Base-by-base conservation (phyloP, 2,888 invertebrate species). In the Pyrocoelia pectoralis region DNA sequence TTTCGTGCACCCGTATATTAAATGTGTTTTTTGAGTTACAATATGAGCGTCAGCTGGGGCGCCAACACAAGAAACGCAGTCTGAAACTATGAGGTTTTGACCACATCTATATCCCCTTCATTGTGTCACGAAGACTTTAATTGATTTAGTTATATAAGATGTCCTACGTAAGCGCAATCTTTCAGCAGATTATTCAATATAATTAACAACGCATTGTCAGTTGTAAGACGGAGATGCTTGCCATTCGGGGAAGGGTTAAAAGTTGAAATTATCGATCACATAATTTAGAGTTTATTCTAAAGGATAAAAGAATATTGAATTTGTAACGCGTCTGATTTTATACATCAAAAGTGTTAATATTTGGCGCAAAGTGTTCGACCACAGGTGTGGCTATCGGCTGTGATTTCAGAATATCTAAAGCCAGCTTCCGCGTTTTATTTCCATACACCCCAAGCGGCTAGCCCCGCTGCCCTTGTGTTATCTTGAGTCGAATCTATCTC, bases 361-460 rank as follows among this genome's bases (percentile, higher is more conserved):
- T 77, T 77, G 73, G 73, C 69, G 71, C 68, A 68, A 69, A 72
- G 73, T 74, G 71, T 71, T 66, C 67, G 76, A 77, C 65, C 79
- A 70, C 80, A 80, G 80, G 80, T 80, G 80, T 69, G 62, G 72
- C 74, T 74, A 77, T 79, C 76, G 76, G 76, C 77, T 76, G 76
- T 79, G 80, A 81, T 81, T 81, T 80, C 77, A 71, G 78, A 79
- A 81, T 79, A 80, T 80, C 77, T 75, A 78, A 79, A 76, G 70
- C 70, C 75, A 71, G 71, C 61, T 65, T 66, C 61, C 63, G 51
- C 72, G 67, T 76, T 76, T 76, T 76, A 79, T 80, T 80, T 79
- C 79, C 79, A 80, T 76, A 74, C 77, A 79, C 77, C 77, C 80
- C 79, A 72, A 74, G 77, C 75, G 79, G 72, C 77, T 73, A 72